These are phyloP conservation scores for Pristionchus entomophagus DNA, from an alignment of 2,888 invertebrate species.

Conservation along the genomic window DNA sequence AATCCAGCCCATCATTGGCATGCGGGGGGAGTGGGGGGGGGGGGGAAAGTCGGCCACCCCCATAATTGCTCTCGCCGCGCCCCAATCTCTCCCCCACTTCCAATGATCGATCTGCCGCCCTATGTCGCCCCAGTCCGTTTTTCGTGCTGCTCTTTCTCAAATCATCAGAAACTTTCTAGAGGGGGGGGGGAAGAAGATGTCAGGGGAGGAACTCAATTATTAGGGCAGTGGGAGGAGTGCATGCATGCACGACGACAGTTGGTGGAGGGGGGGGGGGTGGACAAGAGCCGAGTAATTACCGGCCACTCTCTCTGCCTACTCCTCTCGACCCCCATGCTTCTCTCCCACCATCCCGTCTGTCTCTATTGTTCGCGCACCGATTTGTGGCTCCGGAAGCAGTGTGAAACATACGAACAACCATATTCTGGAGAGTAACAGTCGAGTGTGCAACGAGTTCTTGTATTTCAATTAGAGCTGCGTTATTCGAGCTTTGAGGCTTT, in stretches of 20 bases:
- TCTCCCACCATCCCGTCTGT: conserved; percentile 1
- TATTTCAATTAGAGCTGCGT: too few species aligned
- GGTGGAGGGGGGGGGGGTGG: conserved; percentile 36
- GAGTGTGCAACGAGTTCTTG: too few species aligned
- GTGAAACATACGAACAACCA: not conserved
- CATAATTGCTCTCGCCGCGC: conserved; percentile 9
- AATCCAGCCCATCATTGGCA: not conserved
- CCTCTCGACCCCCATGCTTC: conserved; percentile 12
- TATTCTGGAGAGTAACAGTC: not conserved
- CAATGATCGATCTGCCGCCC: conserved; percentile 21
- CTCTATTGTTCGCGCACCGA: conserved; percentile 39
- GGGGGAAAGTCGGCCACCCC: not conserved
- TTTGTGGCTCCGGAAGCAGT: not conserved
- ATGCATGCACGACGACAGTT: conserved; percentile 23
- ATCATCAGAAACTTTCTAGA: not conserved
- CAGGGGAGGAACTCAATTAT: not conserved
- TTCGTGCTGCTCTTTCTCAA: not conserved
- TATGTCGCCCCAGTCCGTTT: not conserved
- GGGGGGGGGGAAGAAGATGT: not conserved
- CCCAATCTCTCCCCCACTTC: not conserved
- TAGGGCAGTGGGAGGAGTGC: not conserved
- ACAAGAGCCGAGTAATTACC: conserved; percentile 49
- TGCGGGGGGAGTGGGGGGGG: not conserved
- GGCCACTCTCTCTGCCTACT: not conserved
- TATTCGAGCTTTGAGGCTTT: too few species aligned